Percentiles rank a stretch among this genome's conserved stretches.
Conservation (phyloP, 2,113 vertebrate genomes). For the Burhinus bistriatus region DNA sequence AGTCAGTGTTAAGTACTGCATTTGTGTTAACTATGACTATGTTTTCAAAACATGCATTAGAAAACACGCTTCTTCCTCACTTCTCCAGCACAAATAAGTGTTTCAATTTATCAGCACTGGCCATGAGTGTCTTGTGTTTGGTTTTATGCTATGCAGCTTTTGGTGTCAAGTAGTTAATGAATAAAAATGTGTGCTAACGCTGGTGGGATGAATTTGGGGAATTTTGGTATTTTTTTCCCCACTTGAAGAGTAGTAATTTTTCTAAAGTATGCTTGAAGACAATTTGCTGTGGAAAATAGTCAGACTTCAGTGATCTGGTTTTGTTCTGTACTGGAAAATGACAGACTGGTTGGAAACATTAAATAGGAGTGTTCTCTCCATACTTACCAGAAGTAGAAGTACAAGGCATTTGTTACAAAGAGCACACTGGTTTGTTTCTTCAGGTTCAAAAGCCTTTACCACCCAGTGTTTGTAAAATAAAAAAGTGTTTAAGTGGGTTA, state of each 20-base stretch:
- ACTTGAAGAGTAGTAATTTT: not conserved
- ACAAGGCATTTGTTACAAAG: not conserved
- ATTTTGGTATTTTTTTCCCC: not conserved
- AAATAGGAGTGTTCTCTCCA: not conserved
- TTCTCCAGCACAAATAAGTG: not conserved
- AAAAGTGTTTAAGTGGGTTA: not conserved
- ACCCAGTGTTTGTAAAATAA: not conserved
- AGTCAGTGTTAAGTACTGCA: not conserved
- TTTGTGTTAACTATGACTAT: not conserved
- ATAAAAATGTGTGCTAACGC: not conserved
- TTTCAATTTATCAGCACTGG: not conserved
- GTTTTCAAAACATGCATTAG: not conserved
- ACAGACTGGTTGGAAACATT: not conserved
- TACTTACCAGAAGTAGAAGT: not conserved
- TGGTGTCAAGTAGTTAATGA: not conserved
- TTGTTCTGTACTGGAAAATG: not conserved
- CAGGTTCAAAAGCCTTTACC: not conserved
- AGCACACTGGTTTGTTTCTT: not conserved
- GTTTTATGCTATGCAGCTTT: not conserved
- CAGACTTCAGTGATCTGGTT: not conserved
- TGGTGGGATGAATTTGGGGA: not conserved
- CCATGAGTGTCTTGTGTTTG: not conserved
- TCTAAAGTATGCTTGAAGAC: not conserved
- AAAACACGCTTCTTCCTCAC: not conserved
- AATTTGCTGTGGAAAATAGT: not conserved